A percentile compares a stretch with the other conserved stretches of the same genome.
These are phyloP conservation scores for Diplosoma virens DNA, from an alignment of 23 tunicate species.

Conservation along the genomic window DNA sequence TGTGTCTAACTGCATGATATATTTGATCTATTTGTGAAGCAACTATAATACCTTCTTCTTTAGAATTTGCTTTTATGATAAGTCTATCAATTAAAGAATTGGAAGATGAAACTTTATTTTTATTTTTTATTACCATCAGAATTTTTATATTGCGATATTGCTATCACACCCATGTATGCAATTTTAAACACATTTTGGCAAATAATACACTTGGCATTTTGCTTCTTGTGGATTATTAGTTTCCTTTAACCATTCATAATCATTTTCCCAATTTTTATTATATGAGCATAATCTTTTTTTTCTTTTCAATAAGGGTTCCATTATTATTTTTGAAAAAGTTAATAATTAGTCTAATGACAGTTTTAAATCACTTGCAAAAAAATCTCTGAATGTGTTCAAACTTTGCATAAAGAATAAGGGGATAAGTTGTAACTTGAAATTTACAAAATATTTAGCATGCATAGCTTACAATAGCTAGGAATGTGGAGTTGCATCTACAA, in stretches of 20 bases:
- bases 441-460: too few relatives aligned
- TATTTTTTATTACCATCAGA: not conserved
- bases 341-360: too few relatives aligned
- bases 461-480: too few relatives aligned
- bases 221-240: not conserved
- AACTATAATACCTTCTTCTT: constrained; percentile 1
- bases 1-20: constrained; percentile 7
- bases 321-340: too few relatives aligned
- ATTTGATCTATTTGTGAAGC: not conserved
- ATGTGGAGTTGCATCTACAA: too few relatives aligned
- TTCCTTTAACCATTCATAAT: not conserved
- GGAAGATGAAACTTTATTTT: not conserved
- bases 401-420: too few relatives aligned
- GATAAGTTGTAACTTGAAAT: too few relatives aligned
- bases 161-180: constrained; percentile 1
- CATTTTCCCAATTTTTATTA: not conserved
- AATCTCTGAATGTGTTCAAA: too few relatives aligned
- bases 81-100: not conserved
- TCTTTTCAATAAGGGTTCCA: constrained; percentile 7
- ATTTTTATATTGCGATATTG: not conserved
- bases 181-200: not conserved
- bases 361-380: too few relatives aligned
- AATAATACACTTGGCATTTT: not conserved
- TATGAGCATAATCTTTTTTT: not conserved
- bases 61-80: not conserved